Conservation (phyloP, 2,888 invertebrate genomes). For the Microctonus brassicae region DNA sequence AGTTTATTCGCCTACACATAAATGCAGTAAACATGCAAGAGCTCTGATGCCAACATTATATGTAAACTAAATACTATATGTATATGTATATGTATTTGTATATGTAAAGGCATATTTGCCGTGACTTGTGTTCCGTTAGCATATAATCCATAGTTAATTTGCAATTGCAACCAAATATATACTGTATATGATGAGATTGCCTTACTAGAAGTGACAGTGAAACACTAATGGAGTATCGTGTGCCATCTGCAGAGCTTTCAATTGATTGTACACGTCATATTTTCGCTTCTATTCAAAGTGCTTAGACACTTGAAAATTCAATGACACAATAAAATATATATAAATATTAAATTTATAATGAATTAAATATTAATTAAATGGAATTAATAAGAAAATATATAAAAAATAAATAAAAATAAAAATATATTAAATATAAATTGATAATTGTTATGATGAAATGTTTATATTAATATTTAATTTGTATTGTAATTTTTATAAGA, state of each 20-base stretch:
- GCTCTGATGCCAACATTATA: slow-evolving; percentile 7
- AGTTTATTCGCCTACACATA: slow-evolving; percentile 10
- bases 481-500: no score
- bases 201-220: no score
- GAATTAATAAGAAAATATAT: no score
- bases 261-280: background rate
- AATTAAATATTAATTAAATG: no score
- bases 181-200: no score
- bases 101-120: slow-evolving; percentile 33
- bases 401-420: no score
- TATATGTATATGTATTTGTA: no score
- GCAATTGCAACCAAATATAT: background rate
- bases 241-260: background rate
- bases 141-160: slow-evolving; percentile 36
- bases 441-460: no score
- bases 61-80: slow-evolving; percentile 4
- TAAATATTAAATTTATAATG: no score
- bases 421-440: no score
- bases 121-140: slow-evolving; percentile 35
- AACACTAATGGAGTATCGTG: background rate
- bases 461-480: no score
- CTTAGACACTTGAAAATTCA: background rate
- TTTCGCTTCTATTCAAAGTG: background rate
- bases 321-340: background rate
- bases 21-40: background rate